A percentile compares a stretch with the other conserved stretches of the same genome.
These are phyloP conservation scores for Cavia aperea DNA, from an alignment of 2,113 vertebrate genomes.

Conservation along the genomic window DNA sequence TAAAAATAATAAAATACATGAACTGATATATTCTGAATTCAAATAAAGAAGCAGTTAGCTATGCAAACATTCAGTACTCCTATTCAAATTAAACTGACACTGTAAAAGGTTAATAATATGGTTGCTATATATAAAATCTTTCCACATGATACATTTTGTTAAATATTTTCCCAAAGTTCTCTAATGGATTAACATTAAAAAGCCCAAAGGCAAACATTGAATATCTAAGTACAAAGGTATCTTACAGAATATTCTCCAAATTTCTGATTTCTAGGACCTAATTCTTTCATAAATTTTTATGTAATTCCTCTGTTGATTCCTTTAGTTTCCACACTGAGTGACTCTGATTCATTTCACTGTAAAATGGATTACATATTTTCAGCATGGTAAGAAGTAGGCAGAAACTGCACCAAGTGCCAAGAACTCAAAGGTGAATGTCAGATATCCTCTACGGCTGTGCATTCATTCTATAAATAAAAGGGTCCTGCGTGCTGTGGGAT, in stretches of 20 bases:
- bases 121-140: slow-evolving; percentile 9
- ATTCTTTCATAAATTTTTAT: slow-evolving; percentile 8
- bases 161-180: neutral
- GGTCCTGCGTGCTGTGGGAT: neutral
- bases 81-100: slow-evolving; percentile 34
- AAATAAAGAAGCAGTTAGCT: slow-evolving; percentile 59
- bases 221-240: neutral
- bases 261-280: neutral
- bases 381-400: neutral
- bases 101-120: slow-evolving; percentile 34
- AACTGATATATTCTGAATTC: slow-evolving; percentile 62
- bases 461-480: neutral
- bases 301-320: neutral
- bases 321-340: neutral
- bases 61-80: slow-evolving; percentile 39
- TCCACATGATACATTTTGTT: neutral
- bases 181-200: slow-evolving; percentile 19
- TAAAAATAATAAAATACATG: slow-evolving; percentile 67
- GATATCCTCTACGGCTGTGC: neutral
- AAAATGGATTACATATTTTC: neutral
- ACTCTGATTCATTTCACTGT: slow-evolving; percentile 43
- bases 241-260: neutral
- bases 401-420: neutral
- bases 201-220: neutral
- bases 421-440: neutral